Percentiles rank a stretch among this genome's conserved stretches.
These are phyloP conservation scores for Fulica atra DNA, from an alignment of 2,113 vertebrate genomes.

Conservation along the genomic window DNA sequence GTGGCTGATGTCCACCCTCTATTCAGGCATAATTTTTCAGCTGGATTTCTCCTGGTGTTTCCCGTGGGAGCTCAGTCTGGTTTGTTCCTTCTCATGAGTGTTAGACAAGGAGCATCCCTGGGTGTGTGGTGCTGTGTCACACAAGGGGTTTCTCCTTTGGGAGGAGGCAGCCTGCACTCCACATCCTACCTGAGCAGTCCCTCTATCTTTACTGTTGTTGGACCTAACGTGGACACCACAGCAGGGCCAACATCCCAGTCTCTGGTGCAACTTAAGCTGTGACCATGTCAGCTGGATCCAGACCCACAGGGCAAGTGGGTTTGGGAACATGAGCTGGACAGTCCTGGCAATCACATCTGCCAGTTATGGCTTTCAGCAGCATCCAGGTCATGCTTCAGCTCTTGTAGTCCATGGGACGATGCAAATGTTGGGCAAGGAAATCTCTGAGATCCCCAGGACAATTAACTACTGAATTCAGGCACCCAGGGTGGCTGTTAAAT, in stretches of 20 bases:
- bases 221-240: not conserved
- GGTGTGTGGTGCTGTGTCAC: not conserved
- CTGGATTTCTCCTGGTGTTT: not conserved
- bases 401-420: not conserved
- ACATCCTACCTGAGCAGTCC: not conserved
- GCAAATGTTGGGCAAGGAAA: not conserved
- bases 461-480: not conserved
- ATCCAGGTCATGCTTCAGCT: not conserved
- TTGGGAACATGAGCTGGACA: not conserved
- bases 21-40: not conserved
- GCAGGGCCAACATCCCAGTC: not conserved
- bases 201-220: not conserved
- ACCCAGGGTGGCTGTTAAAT: not conserved
- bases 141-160: not conserved
- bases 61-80: not conserved
- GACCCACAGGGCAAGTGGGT: not conserved
- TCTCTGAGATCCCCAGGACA: not conserved
- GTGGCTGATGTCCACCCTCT: not conserved
- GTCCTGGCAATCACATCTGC: not conserved
- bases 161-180: not conserved
- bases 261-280: not conserved
- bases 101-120: not conserved
- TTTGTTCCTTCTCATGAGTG: not conserved
- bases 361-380: not conserved
- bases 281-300: not conserved